A percentile compares a stretch with the other conserved stretches of the same genome.
phyloP scores from a whole-genome alignment of 2,113 vertebrate species.

The Hippocampus abdominalis region DNA sequence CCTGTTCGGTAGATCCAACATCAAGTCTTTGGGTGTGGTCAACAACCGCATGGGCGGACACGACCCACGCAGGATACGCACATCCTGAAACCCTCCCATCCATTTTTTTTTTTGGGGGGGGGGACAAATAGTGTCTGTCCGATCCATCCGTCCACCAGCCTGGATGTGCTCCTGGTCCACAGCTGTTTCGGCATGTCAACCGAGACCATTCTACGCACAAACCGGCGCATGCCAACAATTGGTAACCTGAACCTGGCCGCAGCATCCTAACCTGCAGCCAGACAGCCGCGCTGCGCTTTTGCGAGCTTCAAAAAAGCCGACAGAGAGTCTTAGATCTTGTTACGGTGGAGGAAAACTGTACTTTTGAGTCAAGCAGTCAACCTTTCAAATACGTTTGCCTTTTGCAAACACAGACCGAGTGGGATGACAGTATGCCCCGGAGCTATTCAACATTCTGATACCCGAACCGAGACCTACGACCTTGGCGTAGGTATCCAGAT shows the following conservation, averaged over 20 bases:
- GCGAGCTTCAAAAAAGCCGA: slow-evolving; percentile 17
- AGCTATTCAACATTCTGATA: slow-evolving; percentile 38
- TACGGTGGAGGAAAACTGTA: neutral
- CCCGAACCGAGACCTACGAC: slow-evolving; percentile 51
- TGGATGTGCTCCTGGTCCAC: slow-evolving; percentile 16
- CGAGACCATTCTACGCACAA: slow-evolving; percentile 35
- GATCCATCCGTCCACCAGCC: slow-evolving; percentile 21
- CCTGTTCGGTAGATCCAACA: neutral
- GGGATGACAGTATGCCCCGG: slow-evolving; percentile 5
- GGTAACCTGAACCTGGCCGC: slow-evolving; percentile 61
- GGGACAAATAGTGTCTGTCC: slow-evolving; percentile 4
- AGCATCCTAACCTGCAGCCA: slow-evolving; percentile 62
- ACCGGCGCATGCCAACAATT: slow-evolving; percentile 54
- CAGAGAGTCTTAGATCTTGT: slow-evolving; percentile 44
- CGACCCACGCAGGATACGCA: too few relatives aligned
- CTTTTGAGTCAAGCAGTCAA: neutral
- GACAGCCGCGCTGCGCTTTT: slow-evolving; percentile 54
- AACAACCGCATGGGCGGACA: neutral
- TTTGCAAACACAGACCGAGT: slow-evolving; percentile 7
- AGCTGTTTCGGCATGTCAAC: slow-evolving; percentile 57
- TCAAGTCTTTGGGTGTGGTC: neutral
- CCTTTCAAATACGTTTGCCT: slow-evolving; percentile 9
- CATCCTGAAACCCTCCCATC: too few relatives aligned
- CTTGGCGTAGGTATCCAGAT: slow-evolving; percentile 24
- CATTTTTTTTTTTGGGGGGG: too few relatives aligned